A percentile compares a stretch with the other conserved stretches of the same genome.
phyloP scores from a whole-genome alignment of 2,888 invertebrate genomes.

The Norana najaformis region DNA sequence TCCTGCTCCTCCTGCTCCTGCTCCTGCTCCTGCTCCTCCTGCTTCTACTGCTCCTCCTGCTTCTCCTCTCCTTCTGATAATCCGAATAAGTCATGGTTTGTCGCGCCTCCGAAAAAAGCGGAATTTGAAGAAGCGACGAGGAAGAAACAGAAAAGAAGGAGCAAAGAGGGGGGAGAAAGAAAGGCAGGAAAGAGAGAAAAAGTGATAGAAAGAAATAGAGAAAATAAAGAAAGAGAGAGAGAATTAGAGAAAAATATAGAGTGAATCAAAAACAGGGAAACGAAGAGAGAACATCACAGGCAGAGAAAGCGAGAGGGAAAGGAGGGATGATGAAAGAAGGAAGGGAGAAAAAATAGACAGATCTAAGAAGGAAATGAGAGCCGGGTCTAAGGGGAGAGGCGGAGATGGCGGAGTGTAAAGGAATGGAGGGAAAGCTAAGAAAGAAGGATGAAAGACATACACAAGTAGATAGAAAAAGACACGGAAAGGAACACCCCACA shows the following conservation, averaged over 20 bases:
- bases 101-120: background rate
- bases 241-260: background rate
- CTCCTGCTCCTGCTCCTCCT: conserved; percentile 14
- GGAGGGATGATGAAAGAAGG: background rate
- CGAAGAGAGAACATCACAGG: background rate
- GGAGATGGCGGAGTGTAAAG: background rate
- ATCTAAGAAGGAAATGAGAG: background rate
- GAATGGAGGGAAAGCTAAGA: background rate
- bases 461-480: background rate
- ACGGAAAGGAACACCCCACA: background rate
- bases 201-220: background rate
- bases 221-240: background rate
- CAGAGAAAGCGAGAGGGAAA: background rate
- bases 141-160: background rate
- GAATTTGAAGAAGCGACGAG: background rate
- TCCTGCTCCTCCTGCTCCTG: conserved; percentile 2
- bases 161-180: background rate
- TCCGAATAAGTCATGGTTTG: too few species aligned
- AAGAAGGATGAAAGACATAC: background rate
- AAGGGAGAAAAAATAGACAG: background rate
- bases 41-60: conserved; percentile 8
- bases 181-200: background rate
- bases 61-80: too few species aligned
- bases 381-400: background rate
- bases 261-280: background rate